Evolutionary conservation across 2,888 invertebrate species (phyloP).

Genomic region (Ametastegia equiseti): DNA sequence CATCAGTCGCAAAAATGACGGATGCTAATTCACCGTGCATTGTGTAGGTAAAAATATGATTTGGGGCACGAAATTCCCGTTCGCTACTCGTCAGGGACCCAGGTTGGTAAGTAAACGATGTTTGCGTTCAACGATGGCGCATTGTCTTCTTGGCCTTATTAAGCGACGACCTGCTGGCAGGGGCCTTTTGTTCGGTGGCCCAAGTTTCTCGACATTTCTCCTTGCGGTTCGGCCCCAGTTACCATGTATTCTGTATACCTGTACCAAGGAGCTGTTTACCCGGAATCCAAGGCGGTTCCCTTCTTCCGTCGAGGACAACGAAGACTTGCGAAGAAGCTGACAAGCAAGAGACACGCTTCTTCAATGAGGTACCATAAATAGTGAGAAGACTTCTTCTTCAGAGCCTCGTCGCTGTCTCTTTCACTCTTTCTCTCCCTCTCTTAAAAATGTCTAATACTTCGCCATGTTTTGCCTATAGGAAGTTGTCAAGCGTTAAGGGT

Average conservation of each 20-base stretch:
- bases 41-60: background rate
- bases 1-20: constrained; percentile 1
- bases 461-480: background rate
- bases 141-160: constrained; percentile 42
- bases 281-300: constrained; percentile 20
- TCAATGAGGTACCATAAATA: background rate
- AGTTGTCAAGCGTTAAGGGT: background rate
- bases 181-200: constrained; percentile 42
- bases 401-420: no score
- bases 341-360: constrained; percentile 17
- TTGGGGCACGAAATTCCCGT: constrained; percentile 16
- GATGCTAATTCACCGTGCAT: constrained; percentile 24
- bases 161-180: constrained; percentile 43
- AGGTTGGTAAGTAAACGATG: constrained; percentile 31
- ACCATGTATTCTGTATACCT: constrained; percentile 18
- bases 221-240: constrained; percentile 37
- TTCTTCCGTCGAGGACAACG: constrained; percentile 19
- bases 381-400: constrained; percentile 1
- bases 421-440: background rate
- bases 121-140: constrained; percentile 34
- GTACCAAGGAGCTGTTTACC: constrained; percentile 27
- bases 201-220: constrained; percentile 42
- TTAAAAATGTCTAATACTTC: background rate
- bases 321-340: constrained; percentile 14
- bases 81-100: constrained; percentile 22